Base-by-base conservation (phyloP, 2,113 vertebrate species). In the Megaceryle torquata region DNA sequence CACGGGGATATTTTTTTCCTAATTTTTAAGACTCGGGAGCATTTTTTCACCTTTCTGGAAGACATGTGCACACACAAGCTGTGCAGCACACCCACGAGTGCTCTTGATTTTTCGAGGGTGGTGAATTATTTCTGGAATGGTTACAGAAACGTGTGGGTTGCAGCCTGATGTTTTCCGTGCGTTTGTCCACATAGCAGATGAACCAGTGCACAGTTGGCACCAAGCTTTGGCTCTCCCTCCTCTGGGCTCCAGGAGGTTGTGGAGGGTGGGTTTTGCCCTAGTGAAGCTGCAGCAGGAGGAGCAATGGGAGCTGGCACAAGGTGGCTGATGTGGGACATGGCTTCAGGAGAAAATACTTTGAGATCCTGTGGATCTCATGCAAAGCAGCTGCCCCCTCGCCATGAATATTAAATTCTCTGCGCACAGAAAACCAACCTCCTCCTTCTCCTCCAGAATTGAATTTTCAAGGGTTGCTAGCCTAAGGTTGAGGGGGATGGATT, bases 201-300 rank as follows among this genome's bases (percentile, higher is more conserved):
- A 88, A 67, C 54, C 61, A 2, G 48, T 13, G 75, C 82, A 10
- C 68, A 10, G 48, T 13, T 93, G 89, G 88, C 79, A 81, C 51
- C 1, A 9, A 37, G 15, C 51, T 70, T 67, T 31, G 26, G 20
- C 37, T 48, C 21, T 68, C 8, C 33, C 43, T 29, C 39, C 2
- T 1, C 15, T 0, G 8, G 46, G 33, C 46, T 59, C 15, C 2
- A 5, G 12, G 67, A 33, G 15, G 14, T 0, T 50, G 77, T 1
- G 2, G 26, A 63, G 17, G 57, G 87, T 75, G 39, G 67, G n/a
- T 26, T 93, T 61, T 76, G 69, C 51, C 1, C 39, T 11, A 41
- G 39, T 41, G 1, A 24, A 56, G 60, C 54, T 71, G 43, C 15
- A 8, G 46, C 39, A 43, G 60, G 33, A 69, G 53, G 33, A 48